These are phyloP conservation scores for Regulus satrapa DNA, from an alignment of 2,113 vertebrate genomes.

Conservation along the genomic window DNA sequence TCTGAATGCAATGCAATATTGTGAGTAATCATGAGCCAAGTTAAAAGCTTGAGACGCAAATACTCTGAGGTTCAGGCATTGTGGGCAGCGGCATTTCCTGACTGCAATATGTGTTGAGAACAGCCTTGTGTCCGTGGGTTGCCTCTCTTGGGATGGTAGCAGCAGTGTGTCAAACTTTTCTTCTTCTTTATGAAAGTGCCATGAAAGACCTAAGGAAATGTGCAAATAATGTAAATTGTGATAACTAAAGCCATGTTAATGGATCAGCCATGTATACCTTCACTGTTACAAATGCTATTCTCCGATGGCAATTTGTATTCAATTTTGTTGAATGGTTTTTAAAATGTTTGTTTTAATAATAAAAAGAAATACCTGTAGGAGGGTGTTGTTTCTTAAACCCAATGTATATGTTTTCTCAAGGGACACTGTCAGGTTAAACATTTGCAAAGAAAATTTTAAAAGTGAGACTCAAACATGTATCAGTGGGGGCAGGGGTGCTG, in stretches of 20 bases:
- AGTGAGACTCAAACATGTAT: background rate
- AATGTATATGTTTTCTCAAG: background rate
- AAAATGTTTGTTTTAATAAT: slow-evolving; percentile 53
- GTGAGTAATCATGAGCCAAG: background rate
- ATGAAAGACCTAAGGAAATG: background rate
- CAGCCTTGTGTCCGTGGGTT: background rate
- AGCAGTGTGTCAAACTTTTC: background rate
- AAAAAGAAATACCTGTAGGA: slow-evolving; percentile 6
- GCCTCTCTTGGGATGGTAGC: background rate
- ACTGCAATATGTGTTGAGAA: background rate
- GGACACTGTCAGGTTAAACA: slow-evolving; percentile 14
- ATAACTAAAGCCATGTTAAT: slow-evolving; percentile 57
- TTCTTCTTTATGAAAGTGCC: background rate
- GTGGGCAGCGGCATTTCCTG: background rate
- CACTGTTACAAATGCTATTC: slow-evolving; percentile 22
- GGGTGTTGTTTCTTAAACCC: background rate
- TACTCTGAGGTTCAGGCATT: background rate
- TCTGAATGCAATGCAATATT: background rate
- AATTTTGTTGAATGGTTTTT: slow-evolving; percentile 45
- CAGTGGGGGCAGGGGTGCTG: background rate
- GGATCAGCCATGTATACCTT: slow-evolving; percentile 20
- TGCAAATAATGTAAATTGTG: background rate
- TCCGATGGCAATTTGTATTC: background rate
- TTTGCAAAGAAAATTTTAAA: background rate
- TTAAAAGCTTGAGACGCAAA: background rate